These are phyloP conservation scores for Drosophila grimshawi DNA, from an alignment of 1,140 invertebrate species.

Conservation along the genomic window DNA sequence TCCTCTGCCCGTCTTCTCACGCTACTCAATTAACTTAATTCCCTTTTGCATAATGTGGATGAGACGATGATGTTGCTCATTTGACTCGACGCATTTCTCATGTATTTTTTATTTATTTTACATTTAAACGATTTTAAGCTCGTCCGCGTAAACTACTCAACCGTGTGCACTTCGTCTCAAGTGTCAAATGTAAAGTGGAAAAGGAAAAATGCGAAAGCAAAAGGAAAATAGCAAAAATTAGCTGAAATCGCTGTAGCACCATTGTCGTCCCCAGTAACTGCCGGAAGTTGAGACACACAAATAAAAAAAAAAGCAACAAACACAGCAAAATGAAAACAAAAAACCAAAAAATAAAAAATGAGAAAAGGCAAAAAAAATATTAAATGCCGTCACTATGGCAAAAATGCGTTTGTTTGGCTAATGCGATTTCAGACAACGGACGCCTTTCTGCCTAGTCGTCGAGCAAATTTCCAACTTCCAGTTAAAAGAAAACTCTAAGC, in stretches of 20 bases:
- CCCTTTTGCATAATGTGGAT: slow-evolving; percentile 62
- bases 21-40: slow-evolving; percentile 79
- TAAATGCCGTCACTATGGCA: slow-evolving; percentile 43
- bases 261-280: slow-evolving; percentile 25
- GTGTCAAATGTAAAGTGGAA: slow-evolving; percentile 53
- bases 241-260: slow-evolving; percentile 22
- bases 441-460: slow-evolving; percentile 17
- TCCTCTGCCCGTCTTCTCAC: slow-evolving; percentile 22
- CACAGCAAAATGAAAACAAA: slow-evolving; percentile 26
- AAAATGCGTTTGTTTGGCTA: slow-evolving; percentile 58
- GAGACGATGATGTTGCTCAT: slow-evolving; percentile 28
- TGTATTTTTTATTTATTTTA: slow-evolving; percentile 75
- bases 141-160: slow-evolving; percentile 56
- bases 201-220: not conserved
- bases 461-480: slow-evolving; percentile 35
- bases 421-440: slow-evolving; percentile 66
- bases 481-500: slow-evolving; percentile 19
- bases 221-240: slow-evolving; percentile 27
- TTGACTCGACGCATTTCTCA: slow-evolving; percentile 46
- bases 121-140: slow-evolving; percentile 70
- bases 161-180: slow-evolving; percentile 69
- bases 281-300: slow-evolving; percentile 37
- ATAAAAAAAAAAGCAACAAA: slow-evolving; percentile 23
- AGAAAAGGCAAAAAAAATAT: slow-evolving; percentile 24
- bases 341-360: slow-evolving; percentile 6